Evolutionary conservation across 64 coral and sea anemone species (phyloP), one percentile per base, ranked within the genome.

Genomic region (Dendrophyllia cribrosa): DNA sequence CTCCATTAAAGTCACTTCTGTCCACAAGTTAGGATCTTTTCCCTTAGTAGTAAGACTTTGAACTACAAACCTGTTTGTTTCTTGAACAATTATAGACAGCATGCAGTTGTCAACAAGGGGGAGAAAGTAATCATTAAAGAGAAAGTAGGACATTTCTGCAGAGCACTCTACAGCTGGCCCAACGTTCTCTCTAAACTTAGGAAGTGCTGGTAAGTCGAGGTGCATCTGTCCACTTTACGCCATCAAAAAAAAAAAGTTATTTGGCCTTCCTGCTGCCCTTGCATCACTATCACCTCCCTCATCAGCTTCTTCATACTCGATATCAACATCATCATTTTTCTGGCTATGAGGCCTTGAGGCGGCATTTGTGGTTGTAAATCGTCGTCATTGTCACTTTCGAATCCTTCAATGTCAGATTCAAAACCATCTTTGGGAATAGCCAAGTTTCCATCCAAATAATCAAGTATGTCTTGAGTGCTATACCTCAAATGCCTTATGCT

Each of bases 61-160:
- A 58, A 59, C 43, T 0, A 20, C 78, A 82, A 25, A 82, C 19
- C 51, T 82, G 78, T 58, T 82, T 58, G 78, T 82, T 82, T 82
- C 78, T n/a, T 51, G 78, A 82, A 82, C 78, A 82, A 82, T 82
- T 21, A 3, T 13, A 43, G 55, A 55, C 49, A 82, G 53, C 78
- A 82, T 82, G 51, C 78, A 51, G 50, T 58, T 82, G 51, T 82
- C 78, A 60, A 82, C 51, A 82, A 82, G 51, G 8, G 59, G 51
- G 19, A 82, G 78, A 59, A 82, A 82, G 43, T 59, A 82, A 59
- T 82, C 78, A 1, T n/a, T n/a, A n/a, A n/a, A 82, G 22, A 20
- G 78, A 10, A n/a, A n/a, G n/a, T n/a, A n/a, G 51, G 78, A 56
- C 44, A 47, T 82, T 61, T 16, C 78, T 59, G 26, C 26, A 48